Base-by-base conservation (phyloP, 2,888 invertebrate species). In the Congeria kusceri region DNA sequence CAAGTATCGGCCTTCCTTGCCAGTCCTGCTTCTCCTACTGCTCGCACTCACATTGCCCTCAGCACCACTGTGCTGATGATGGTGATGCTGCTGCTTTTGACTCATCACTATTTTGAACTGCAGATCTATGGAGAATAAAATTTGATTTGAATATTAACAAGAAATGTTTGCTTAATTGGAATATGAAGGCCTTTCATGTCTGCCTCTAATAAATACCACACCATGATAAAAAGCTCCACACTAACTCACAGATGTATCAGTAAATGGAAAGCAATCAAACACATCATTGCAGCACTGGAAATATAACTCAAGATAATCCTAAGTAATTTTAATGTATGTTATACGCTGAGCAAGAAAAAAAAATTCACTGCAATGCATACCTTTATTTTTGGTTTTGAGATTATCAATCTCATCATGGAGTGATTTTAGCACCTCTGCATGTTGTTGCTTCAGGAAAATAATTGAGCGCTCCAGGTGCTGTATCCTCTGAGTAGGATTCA, bases 311-410 rank as follows among this genome's bases (percentile, higher is more conserved):
- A 39, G 9, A 3, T 39, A 11, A 39, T 39, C 15, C 3, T 39
- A 13, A 39, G 39, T 39, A 39, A 15, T 39, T 39, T 39, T 39
- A 39, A 32, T 32, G 32, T 32, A 7, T 32, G 9, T 32, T 32
- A 32, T 7, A 39, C 39, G 1, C 39, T 39, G 9, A 39, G 39
- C 9, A 39, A 39, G 39, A 39, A 39, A 39, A 1, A 39, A 39
- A 39, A 39, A 39, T 39, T 5, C 9, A 39, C 5, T 39, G 39
- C 3, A 3, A 9, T 39, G 25, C 53, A 1, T 53, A 91, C 92
- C 91, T 91, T 93, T 93, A 78, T 93, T 93, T 83, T 92, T 92
- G 66, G 90, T 89, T 71, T 92, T 92, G 7, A 93, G 85, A 28
- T 68, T 83, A 62, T 92, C 92, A 29, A 92, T 92, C 79, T 93